A percentile compares a stretch with the other conserved stretches of the same genome.
phyloP scores from a whole-genome alignment of 2,797 vertebrate species.

The Spondyliosoma cantharus region DNA sequence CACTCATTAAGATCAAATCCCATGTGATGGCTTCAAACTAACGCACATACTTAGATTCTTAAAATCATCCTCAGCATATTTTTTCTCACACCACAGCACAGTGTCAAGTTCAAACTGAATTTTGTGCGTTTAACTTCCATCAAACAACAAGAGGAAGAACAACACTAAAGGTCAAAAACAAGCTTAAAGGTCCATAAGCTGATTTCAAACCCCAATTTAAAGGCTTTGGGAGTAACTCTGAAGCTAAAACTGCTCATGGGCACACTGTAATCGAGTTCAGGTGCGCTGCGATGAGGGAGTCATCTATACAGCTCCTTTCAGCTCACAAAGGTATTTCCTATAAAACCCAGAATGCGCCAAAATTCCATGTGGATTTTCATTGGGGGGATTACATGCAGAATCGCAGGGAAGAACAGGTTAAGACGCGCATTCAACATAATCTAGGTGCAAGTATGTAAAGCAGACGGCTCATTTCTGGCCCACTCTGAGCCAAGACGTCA shows the following conservation, averaged over 20 bases:
- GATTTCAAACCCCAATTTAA: slow-evolving; percentile 49
- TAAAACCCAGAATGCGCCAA: slow-evolving; percentile 63
- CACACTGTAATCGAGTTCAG: slow-evolving; percentile 62
- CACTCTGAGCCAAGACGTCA: slow-evolving; percentile 43
- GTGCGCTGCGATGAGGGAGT: slow-evolving; percentile 54
- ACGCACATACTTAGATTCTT: slow-evolving; percentile 35
- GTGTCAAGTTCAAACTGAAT: slow-evolving; percentile 29
- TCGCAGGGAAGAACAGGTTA: slow-evolving; percentile 51
- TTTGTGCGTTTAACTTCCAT: slow-evolving; percentile 28
- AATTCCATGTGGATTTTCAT: slow-evolving; percentile 61
- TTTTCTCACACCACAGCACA: slow-evolving; percentile 16
- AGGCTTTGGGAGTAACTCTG: slow-evolving; percentile 52
- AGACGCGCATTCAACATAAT: slow-evolving; percentile 52
- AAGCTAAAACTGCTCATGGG: slow-evolving; percentile 39
- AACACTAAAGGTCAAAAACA: slow-evolving; percentile 37
- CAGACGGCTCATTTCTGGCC: slow-evolving; percentile 41
- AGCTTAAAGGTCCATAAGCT: slow-evolving; percentile 32
- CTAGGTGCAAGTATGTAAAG: slow-evolving; percentile 53
- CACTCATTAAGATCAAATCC: slow-evolving; percentile 46
- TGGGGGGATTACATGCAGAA: slow-evolving; percentile 43
- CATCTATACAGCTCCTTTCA: slow-evolving; percentile 39
- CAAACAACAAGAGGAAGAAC: slow-evolving; percentile 20
- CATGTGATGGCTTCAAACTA: slow-evolving; percentile 40
- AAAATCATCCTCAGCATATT: slow-evolving; percentile 37
- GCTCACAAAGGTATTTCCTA: slow-evolving; percentile 60